Base-by-base conservation (phyloP, 2,797 vertebrate species). In the Myoxocephalus aenaeus region DNA sequence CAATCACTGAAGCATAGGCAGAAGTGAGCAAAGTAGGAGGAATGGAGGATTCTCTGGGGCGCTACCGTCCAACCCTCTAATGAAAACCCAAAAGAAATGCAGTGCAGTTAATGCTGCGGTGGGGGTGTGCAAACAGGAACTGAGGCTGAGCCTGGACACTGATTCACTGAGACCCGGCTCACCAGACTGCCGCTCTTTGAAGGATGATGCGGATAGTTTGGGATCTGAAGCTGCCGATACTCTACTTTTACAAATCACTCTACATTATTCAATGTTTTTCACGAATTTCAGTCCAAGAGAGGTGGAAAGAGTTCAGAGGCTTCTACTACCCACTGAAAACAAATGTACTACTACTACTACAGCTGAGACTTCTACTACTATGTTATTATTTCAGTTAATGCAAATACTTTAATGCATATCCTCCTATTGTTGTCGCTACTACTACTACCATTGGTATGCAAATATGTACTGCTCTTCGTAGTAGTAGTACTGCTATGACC, bases 1-100 rank as follows among this genome's bases (percentile, higher is more conserved):
- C 93, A 92, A 92, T 94, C 90, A 90, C 87, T 86, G 77, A 88
- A 83, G 91, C 90, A 82, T 66, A 80, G 85, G 89, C 80, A 89
- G 87, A 86, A 91, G 87, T 87, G 84, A 88, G 87, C 84, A 87
- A 84, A 89, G 87, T 83, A 82, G 81, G 73, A 90, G 86, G 64
- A 86, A 77, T 76, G 75, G 75, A 81, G 75, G 82, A 86, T 80
- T 82, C 83, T 88, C 86, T 56, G 48, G 34, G 83, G 89, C 46
- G 42, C 76, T 80, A 75, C 84, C 22, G 57, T 86, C 85, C 58
- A 68, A 85, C 68, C 83, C 82, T 80, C 82, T 83, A 77, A 89
- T 89, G 80, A 87, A 88, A 91, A 85, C 74, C 68, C 73, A 83
- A 79, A 75, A 77, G 61, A 72, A 85, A 80, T 65, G 66, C 32